Base-by-base conservation (phyloP, 2,888 invertebrate genomes). In the Mythimna lalbum region DNA sequence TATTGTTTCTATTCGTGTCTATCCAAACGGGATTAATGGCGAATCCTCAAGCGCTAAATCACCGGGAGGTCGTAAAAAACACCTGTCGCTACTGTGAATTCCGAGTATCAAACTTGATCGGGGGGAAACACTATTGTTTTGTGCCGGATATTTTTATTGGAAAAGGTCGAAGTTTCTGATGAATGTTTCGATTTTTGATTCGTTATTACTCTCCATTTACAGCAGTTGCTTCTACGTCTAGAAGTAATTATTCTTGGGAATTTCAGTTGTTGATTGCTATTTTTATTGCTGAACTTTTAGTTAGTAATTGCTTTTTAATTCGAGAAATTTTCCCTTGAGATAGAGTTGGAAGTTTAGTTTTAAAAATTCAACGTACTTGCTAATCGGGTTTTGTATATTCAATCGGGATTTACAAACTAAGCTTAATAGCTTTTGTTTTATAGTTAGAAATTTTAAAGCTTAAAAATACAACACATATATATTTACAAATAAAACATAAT, bases 1-100 rank as follows among this genome's bases (percentile, higher is more conserved):
- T 87, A 89, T 90, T 91, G 89, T 90, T 89, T 87, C 88, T 93
- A 93, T 93, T 94, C 90, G 87, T 89, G 93, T 92, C 92, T 90
- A 89, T 92, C 87, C 90, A 89, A 95, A 93, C 89, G 89, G 92
- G 95, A 95, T 95, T 95, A 95, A 96, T 93, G 93, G 93, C 90
- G 88, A 93, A 94, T 94, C 92, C 91, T 90, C 87, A 85, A 90
- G 90, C 88, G 89, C 89, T 95, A 95, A 95, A 96, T 95, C 95
- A 93, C 91, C 84, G 89, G 89, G 86, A 85, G 90, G 88, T 91
- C 93, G 93, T 96, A 94, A 95, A 95, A 94, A 94, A 93, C 95
- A 96, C 95, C 95, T 96, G 95, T 93, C 93, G 91, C 88, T 90
- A 86, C 89, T 90, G 91, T 90, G 89, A 90, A 92, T 93, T 90